phyloP scores from a whole-genome alignment of 2,113 vertebrate genomes.

The Toxotes jaculatrix region DNA sequence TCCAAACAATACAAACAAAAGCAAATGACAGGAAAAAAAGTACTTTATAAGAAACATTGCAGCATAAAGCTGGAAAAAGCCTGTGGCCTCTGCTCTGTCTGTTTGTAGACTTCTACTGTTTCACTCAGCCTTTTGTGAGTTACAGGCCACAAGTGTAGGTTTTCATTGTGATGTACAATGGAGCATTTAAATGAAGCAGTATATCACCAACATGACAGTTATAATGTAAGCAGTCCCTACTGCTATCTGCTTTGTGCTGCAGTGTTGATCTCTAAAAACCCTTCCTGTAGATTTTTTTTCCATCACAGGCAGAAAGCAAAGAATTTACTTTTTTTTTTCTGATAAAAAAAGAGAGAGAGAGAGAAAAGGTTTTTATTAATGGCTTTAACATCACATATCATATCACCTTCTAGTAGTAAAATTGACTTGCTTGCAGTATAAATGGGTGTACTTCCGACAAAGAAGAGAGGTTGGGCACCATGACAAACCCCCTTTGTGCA shows the following conservation, averaged over 20 bases:
- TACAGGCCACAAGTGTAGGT: slow-evolving; percentile 42
- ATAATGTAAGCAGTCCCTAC: slow-evolving; percentile 8
- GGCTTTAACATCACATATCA: neutral
- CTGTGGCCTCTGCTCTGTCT: slow-evolving; percentile 13
- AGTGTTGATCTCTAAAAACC: neutral
- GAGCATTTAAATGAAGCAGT: slow-evolving; percentile 40
- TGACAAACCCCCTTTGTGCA: slow-evolving; percentile 73
- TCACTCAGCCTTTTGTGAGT: slow-evolving; percentile 39
- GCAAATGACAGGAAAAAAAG: slow-evolving; percentile 1
- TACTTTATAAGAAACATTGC: neutral
- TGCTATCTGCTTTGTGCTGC: slow-evolving; percentile 30
- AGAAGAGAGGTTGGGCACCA: slow-evolving; percentile 32
- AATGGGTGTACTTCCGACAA: slow-evolving; percentile 40
- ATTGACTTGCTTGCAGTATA: slow-evolving; percentile 49
- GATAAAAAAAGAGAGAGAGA: neutral
- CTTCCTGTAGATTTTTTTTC: neutral
- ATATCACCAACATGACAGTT: slow-evolving; percentile 20
- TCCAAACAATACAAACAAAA: slow-evolving; percentile 11
- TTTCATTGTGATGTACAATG: slow-evolving; percentile 42
- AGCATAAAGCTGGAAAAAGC: neutral
- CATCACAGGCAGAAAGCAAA: slow-evolving; percentile 4
- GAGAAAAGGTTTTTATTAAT: neutral
- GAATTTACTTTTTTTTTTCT: neutral
- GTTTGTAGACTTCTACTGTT: slow-evolving; percentile 24
- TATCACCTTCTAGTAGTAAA: slow-evolving; percentile 34